Percentiles rank a stretch among this genome's conserved stretches.
Conservation (phyloP, 2,888 invertebrate genomes). For the Pseudococcus viburni region DNA sequence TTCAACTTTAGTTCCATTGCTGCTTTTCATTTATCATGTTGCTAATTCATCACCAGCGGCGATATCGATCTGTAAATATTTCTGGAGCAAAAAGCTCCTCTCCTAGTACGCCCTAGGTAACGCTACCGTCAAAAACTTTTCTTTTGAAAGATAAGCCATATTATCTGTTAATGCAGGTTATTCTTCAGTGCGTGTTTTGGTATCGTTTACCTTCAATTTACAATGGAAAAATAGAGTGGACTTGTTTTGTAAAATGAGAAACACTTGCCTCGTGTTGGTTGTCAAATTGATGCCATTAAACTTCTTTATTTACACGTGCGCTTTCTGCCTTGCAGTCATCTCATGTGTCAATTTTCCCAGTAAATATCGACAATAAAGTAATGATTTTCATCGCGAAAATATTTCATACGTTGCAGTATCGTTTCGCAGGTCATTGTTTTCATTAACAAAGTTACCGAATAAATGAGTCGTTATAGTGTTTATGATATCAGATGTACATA, state of each 20-base stretch:
- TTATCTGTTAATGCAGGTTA: not conserved
- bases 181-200: not conserved
- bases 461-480: not conserved
- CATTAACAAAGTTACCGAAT: not conserved
- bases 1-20: not conserved
- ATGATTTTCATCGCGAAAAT: conserved; percentile 10
- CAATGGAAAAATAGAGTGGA: not conserved
- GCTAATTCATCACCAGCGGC: not conserved
- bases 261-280: not conserved
- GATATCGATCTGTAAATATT: not conserved
- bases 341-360: conserved; percentile 21
- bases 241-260: not conserved
- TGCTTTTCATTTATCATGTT: not conserved
- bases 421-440: not conserved
- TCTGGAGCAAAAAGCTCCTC: not conserved
- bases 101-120: not conserved
- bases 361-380: not conserved
- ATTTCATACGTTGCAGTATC: not conserved
- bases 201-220: not conserved
- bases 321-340: not conserved
- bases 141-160: not conserved
- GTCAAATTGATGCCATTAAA: not conserved
- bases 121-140: not conserved
- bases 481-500: not conserved
- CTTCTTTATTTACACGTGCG: conserved; percentile 15